Evolutionary conservation across 2,888 invertebrate genomes (phyloP), one percentile per base, ranked within the genome.

Genomic region (Laspeyria flexula): DNA sequence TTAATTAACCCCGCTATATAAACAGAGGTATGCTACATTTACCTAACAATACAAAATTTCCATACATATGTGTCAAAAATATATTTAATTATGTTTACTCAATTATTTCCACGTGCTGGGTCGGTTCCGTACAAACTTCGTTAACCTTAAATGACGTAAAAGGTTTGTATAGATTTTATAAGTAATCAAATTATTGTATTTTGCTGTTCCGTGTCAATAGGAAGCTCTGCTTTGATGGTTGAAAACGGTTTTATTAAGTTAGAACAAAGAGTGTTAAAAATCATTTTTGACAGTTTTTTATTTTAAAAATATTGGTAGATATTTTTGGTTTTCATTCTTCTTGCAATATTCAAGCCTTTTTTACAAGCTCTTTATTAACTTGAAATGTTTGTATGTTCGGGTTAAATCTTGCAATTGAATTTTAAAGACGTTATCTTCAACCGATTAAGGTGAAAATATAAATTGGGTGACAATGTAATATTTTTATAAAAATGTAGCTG

Each of bases 31-130:
- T 30, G 11, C 11, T 11, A 21, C 21, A 7, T 44, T 44, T n/a
- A 37, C 15, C 16, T 29, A 16, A 29, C 11, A 45, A 39, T 35
- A 6, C 21, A 18, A 2, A 33, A 25, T 45, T 42, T 31, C 44
- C 10, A 33, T 13, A 18, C 31, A 23, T 9, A 11, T 23, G 38
- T 25, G 25, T 46, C 29, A 34, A 39, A 46, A 12, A 37, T 21
- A 46, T 45, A 41, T 62, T 51, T 30, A 48, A 47, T 42, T 31
- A 44, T 37, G 35, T 61, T 51, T 52, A 42, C 43, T 52, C 51
- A 60, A 59, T 60, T 60, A 59, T 29, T 39, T 35, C 10, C 18
- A 30, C 48, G 10, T 51, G 55, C 43, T 35, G 13, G 30, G 16
- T 34, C 4, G 21, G 42, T 59, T 42, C 46, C 23, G 10, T 39